These are phyloP conservation scores for Misgurnus mizolepis DNA, from an alignment of 2,113 vertebrate genomes.

Conservation along the genomic window DNA sequence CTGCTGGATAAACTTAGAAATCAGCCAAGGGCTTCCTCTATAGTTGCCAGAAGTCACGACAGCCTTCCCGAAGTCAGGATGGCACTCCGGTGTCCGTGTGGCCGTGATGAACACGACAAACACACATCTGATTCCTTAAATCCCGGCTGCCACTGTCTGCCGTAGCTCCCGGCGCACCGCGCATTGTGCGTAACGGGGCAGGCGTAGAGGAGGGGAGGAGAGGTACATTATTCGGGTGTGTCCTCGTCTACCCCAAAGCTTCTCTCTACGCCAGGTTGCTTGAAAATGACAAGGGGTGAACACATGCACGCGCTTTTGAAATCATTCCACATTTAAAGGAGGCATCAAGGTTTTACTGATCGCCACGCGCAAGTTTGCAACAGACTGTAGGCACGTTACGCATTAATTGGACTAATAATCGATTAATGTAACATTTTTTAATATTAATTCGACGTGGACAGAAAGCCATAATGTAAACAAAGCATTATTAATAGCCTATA, in stretches of 20 bases:
- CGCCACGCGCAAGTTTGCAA: neutral
- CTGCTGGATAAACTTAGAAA: constrained; percentile 48
- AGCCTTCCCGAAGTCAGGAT: constrained; percentile 39
- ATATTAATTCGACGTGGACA: neutral
- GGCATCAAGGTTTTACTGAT: neutral
- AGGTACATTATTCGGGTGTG: constrained; percentile 76
- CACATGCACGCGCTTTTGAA: no score
- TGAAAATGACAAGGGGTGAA: constrained; percentile 45
- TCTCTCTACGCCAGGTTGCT: constrained; percentile 68
- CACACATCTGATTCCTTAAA: constrained; percentile 42
- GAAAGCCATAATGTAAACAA: no score
- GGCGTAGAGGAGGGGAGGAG: constrained; percentile 27
- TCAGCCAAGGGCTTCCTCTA: neutral
- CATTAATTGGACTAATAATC: no score
- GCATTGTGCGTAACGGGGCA: constrained; percentile 41
- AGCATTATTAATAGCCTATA: no score
- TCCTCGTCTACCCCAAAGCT: constrained; percentile 73
- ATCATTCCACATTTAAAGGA: constrained; percentile 8
- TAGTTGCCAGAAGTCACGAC: constrained; percentile 22
- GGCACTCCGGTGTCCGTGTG: constrained; percentile 38
- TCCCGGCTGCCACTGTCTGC: constrained; percentile 64
- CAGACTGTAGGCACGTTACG: neutral
- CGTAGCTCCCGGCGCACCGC: constrained; percentile 66
- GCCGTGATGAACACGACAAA: constrained; percentile 61
- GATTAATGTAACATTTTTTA: no score